Conservation (phyloP, 2,888 invertebrate genomes). For the Carpatolechia fugitivella region DNA sequence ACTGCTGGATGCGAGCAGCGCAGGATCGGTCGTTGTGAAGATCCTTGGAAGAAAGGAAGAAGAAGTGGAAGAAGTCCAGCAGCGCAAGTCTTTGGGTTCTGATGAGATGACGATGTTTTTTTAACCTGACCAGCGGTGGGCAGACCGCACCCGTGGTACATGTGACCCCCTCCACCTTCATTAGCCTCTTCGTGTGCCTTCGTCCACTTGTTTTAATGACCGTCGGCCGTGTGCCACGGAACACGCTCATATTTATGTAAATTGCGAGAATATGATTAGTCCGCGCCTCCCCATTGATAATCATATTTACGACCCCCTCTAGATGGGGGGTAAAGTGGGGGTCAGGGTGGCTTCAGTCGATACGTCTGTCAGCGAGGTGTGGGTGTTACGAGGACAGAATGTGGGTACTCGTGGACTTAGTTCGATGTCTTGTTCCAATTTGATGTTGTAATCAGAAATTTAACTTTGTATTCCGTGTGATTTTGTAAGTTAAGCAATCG, state of each 20-base stretch:
- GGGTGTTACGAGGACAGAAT: neutral
- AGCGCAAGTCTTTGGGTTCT: too few species aligned
- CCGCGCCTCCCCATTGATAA: conserved; percentile 77
- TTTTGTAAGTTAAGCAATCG: too few species aligned
- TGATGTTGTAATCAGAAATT: neutral
- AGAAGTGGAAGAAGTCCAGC: too few species aligned
- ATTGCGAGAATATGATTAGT: conserved; percentile 79
- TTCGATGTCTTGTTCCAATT: neutral
- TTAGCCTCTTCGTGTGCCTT: conserved; percentile 8
- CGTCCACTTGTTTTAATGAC: conserved; percentile 36
- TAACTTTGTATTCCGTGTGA: too few species aligned
- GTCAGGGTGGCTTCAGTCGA: conserved; percentile 13
- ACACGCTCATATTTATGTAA: conserved; percentile 79
- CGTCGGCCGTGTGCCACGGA: conserved; percentile 64
- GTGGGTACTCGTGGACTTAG: neutral
- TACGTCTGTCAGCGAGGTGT: conserved; percentile 15
- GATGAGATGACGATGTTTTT: too few species aligned
- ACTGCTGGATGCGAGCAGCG: too few species aligned
- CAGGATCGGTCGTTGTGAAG: too few species aligned
- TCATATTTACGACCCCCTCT: conserved; percentile 70
- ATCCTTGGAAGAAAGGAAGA: too few species aligned
- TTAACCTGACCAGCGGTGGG: too few species aligned
- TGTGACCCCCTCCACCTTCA: conserved; percentile 32
- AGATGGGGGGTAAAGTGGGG: conserved; percentile 23
- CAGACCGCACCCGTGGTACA: conserved; percentile 38